Evolutionary conservation across 1,140 invertebrate species (phyloP).

Genomic region (Drosophila kurseongensis): DNA sequence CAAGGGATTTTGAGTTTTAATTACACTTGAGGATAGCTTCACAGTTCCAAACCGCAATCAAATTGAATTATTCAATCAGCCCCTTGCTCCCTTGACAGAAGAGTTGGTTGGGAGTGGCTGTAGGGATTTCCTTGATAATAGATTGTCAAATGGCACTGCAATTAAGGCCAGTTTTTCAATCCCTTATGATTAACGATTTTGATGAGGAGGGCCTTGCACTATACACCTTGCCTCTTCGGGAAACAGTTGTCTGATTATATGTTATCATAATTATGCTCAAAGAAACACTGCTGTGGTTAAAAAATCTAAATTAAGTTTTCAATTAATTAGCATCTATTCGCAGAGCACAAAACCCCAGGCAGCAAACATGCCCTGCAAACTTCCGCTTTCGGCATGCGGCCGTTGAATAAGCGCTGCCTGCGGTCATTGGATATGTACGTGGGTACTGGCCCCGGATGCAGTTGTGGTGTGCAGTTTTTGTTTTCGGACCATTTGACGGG

Average conservation of each 20-base stretch:
- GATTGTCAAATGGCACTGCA: constrained; percentile 44
- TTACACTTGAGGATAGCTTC: constrained; percentile 67
- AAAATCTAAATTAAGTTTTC: constrained; percentile 48
- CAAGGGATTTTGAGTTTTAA: constrained; percentile 43
- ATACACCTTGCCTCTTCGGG: too few relatives aligned
- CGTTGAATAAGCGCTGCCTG: constrained; percentile 59
- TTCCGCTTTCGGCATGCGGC: constrained; percentile 59
- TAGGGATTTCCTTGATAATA: constrained; percentile 14
- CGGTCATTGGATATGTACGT: constrained; percentile 21
- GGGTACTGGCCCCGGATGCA: constrained; percentile 28
- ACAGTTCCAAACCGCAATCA: constrained; percentile 74
- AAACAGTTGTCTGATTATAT: background rate
- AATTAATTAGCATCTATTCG: constrained; percentile 74
- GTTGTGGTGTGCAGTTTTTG: constrained; percentile 67
- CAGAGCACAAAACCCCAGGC: constrained; percentile 13
- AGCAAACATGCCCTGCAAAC: constrained; percentile 64
- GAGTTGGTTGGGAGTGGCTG: background rate
- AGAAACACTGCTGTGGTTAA: constrained; percentile 15
- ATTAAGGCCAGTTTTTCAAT: constrained; percentile 52
- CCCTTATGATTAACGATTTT: constrained; percentile 59
- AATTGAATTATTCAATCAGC: constrained; percentile 75
- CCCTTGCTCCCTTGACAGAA: constrained; percentile 19
- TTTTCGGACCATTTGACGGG: constrained; percentile 73
- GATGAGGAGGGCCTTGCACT: too few relatives aligned
- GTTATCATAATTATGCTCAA: background rate